These are phyloP conservation scores for Drosophila mettleri DNA, from an alignment of 2,888 invertebrate genomes.

Conservation along the genomic window DNA sequence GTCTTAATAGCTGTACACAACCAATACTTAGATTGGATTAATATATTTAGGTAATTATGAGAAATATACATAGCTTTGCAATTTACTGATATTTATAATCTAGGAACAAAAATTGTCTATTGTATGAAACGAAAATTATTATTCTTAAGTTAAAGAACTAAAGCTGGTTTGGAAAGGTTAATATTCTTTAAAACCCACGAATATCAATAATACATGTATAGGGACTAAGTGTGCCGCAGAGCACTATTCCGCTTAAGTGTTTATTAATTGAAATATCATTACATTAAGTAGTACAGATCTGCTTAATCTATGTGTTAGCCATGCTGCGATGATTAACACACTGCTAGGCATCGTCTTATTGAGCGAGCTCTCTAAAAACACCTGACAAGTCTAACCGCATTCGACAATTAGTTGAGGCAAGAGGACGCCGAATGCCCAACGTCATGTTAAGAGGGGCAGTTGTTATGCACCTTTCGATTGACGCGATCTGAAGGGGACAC, in stretches of 20 bases:
- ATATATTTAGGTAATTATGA: no score
- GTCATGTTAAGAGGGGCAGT: slow-evolving; percentile 59
- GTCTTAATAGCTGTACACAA: background rate
- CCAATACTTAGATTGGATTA: no score
- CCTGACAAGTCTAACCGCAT: slow-evolving; percentile 67
- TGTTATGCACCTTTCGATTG: slow-evolving; percentile 69
- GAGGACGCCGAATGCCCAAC: slow-evolving; percentile 44
- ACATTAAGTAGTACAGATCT: background rate
- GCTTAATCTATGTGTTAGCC: slow-evolving; percentile 6
- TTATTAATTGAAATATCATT: background rate
- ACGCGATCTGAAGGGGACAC: slow-evolving; percentile 53
- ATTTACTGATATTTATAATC: no score
- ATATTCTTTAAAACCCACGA: no score
- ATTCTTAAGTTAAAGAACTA: no score
- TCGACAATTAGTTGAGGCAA: slow-evolving; percentile 67
- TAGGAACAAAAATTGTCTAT: no score
- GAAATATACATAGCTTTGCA: no score
- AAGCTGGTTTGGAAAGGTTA: no score
- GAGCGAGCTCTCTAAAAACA: slow-evolving; percentile 53
- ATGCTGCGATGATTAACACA: slow-evolving; percentile 35
- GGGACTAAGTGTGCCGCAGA: no score
- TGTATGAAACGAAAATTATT: no score
- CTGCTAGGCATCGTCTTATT: slow-evolving; percentile 15
- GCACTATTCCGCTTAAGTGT: background rate
- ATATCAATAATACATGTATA: no score